These are phyloP conservation scores for Drosophila recens DNA, from an alignment of 2,888 invertebrate genomes.

Conservation along the genomic window DNA sequence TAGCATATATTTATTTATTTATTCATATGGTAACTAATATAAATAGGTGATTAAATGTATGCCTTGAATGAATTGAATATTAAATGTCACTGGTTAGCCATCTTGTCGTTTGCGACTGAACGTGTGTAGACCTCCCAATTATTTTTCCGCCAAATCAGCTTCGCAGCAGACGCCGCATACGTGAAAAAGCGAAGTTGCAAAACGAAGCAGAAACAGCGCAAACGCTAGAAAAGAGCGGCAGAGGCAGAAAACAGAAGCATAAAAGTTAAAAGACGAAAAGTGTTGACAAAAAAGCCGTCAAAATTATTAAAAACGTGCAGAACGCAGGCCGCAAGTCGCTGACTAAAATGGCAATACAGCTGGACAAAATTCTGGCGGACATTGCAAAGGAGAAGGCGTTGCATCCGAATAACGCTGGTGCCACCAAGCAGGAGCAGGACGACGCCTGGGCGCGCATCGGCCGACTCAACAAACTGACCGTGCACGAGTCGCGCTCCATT, in stretches of 20 bases:
- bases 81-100: conserved; percentile 27
- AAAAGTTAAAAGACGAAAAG: conserved; percentile 34
- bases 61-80: background rate
- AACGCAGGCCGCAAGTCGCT: conserved; percentile 57
- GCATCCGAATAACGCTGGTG: conserved; percentile 81
- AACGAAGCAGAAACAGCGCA: conserved; percentile 62
- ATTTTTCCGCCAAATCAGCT: conserved; percentile 75
- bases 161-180: conserved; percentile 64
- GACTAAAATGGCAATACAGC: conserved; percentile 83
- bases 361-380: conserved; percentile 83
- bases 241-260: conserved; percentile 2
- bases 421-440: conserved; percentile 81
- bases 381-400: conserved; percentile 82
- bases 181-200: conserved; percentile 68
- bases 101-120: conserved; percentile 30
- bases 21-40: background rate
- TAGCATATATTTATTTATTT: background rate
- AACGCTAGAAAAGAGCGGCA: conserved; percentile 53
- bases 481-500: conserved; percentile 84
- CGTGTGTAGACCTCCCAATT: conserved; percentile 39
- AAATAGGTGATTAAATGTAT: background rate
- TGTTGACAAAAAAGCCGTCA: conserved; percentile 53
- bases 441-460: conserved; percentile 84
- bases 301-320: conserved; percentile 65
- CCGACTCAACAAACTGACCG: conserved; percentile 83